A percentile compares a stretch with the other conserved stretches of the same genome.
These are phyloP conservation scores for Tetramorium simillimum DNA, from an alignment of 1,140 invertebrate species.

Conservation along the genomic window DNA sequence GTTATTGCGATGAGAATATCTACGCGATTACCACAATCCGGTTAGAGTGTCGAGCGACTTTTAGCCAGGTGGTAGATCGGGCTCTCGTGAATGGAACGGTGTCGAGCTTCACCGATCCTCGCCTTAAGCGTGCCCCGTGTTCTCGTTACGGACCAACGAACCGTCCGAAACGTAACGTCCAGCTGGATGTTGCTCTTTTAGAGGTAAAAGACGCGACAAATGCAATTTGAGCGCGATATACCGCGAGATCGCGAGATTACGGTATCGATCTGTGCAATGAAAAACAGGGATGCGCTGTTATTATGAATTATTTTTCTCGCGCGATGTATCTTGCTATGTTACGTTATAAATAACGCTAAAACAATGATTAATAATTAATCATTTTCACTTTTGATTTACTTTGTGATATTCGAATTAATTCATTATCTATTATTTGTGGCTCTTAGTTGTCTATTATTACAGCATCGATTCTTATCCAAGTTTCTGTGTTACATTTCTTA, in stretches of 20 bases:
- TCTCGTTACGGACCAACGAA: constrained; percentile 45
- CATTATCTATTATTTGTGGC: not conserved
- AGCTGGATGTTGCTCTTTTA: constrained; percentile 18
- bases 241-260: constrained; percentile 10
- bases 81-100: constrained; percentile 13
- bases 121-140: not conserved
- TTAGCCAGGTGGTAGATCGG: constrained; percentile 14
- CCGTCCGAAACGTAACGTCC: constrained; percentile 43
- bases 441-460: not conserved
- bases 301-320: not conserved
- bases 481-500: not conserved
- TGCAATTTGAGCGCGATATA: constrained; percentile 14
- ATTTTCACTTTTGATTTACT: not conserved
- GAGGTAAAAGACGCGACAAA: constrained; percentile 2
- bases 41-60: constrained; percentile 24
- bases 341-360: not conserved
- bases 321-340: not conserved
- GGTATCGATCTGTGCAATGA: not conserved
- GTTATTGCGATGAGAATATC: constrained; percentile 47
- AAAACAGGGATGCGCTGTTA: not conserved
- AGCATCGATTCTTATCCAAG: not conserved
- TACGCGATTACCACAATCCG: constrained; percentile 8
- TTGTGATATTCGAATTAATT: not conserved
- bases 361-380: not conserved
- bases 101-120: constrained; percentile 35